Evolutionary conservation across 2,888 invertebrate genomes (phyloP), one percentile per base, ranked within the genome.

Genomic region (Cremastinae sp.): DNA sequence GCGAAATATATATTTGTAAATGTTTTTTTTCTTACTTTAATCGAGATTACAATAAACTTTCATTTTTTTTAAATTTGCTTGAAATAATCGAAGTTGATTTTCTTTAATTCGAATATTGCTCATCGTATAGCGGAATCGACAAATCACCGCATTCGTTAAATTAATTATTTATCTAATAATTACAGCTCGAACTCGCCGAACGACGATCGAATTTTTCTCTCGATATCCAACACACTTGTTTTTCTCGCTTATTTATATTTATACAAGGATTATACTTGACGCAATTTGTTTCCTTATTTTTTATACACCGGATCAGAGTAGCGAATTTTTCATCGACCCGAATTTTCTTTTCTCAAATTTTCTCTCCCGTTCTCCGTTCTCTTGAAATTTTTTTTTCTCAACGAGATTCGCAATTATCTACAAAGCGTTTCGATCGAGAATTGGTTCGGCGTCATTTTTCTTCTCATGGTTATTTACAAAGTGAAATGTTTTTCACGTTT

Each of bases 301-400:
- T 66, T 53, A 66, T 72, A 72, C 59, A 62, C 2, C 37, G 59
- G 75, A 49, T 75, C 58, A 68, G 68, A 45, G 45, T 61, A 64
- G 75, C 75, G 68, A 75, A 70, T 10, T 71, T 71, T 12, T 66
- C 61, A 8, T 61, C 10, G 28, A 28, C 28, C 1, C n/a, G 5
- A 22, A n/a, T 49, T 20, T 10, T 43, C 12, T 41, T 39, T 37
- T 41, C n/a, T 39, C 28, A 9, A 22, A 18, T 10, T 59, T 9
- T 20, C 12, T n/a, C 12, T 47, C 8, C n/a, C 3, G 8, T 37
- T 59, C 10, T 20, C 45, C 20, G 8, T 20, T 68, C 20, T 41
- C n/a, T 43, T 9, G 45, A 37, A 35, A 4, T 18, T 56, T n/a
- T 22, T 18, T 35, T 56, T 58, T 56, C 39, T 4, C 37, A 16